Conservation (phyloP, 2,113 vertebrate genomes). For the Podilymbus podiceps region DNA sequence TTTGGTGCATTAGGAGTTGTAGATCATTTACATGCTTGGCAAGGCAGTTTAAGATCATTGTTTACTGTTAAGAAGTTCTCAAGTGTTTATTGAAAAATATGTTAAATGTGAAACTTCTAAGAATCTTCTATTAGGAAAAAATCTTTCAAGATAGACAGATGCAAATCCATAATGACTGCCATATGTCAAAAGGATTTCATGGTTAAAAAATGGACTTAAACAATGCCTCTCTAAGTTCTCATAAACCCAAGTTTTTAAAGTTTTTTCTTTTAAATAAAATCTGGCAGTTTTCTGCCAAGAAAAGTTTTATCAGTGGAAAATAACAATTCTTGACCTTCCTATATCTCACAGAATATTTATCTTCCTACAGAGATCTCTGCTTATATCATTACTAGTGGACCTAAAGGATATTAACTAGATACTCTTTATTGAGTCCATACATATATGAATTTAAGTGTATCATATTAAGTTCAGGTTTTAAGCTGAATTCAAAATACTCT, state of each 20-base stretch:
- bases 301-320: slow-evolving; percentile 69
- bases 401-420: slow-evolving; percentile 32
- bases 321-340: slow-evolving; percentile 55
- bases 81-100: slow-evolving; percentile 74
- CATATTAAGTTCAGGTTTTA: background rate
- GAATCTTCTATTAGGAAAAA: slow-evolving; percentile 65
- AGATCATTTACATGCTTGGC: slow-evolving; percentile 59
- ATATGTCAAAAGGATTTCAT: slow-evolving; percentile 72
- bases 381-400: slow-evolving; percentile 10
- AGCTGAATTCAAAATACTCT: background rate
- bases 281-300: slow-evolving; percentile 43
- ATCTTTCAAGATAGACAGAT: slow-evolving; percentile 68
- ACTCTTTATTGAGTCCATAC: background rate
- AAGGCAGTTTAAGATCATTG: slow-evolving; percentile 58
- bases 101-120: slow-evolving; percentile 49
- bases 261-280: slow-evolving; percentile 63
- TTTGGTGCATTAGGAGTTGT: slow-evolving; percentile 26
- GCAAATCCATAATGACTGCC: slow-evolving; percentile 76
- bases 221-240: slow-evolving; percentile 67
- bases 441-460: background rate
- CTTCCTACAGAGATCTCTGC: slow-evolving; percentile 45
- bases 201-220: slow-evolving; percentile 60
- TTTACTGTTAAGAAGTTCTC: slow-evolving; percentile 64
- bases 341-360: slow-evolving; percentile 58
- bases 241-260: slow-evolving; percentile 56